Conservation (phyloP, 92 coral and sea anemone genomes). For the Zoanthus sociatus region DNA sequence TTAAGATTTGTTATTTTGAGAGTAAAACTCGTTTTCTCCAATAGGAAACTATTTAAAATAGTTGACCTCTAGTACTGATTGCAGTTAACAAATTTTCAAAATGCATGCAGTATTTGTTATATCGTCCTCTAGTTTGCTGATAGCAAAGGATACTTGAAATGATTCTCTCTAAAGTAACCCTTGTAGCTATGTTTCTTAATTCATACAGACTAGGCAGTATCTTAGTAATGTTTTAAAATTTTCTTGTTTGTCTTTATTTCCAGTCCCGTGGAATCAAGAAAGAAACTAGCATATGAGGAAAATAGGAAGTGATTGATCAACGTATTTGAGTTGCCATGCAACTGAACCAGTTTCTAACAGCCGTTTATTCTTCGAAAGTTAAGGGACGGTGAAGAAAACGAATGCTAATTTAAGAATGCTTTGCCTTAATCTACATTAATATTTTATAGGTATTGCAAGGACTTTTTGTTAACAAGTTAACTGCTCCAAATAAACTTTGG, state of each 20-base stretch:
- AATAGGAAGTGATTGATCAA: background rate
- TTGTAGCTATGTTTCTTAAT: background rate
- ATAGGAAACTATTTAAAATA: too few relatives aligned
- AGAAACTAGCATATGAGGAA: conserved; percentile 35
- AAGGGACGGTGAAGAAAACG: too few relatives aligned
- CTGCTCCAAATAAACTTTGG: background rate
- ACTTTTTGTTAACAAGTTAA: background rate
- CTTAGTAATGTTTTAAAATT: background rate
- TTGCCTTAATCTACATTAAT: background rate
- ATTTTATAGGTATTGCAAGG: background rate
- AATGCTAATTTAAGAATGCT: background rate
- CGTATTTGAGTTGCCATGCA: background rate
- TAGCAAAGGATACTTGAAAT: too few relatives aligned
- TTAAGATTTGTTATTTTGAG: too few relatives aligned
- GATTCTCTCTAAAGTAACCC: background rate
- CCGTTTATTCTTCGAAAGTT: background rate
- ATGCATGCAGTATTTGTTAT: too few relatives aligned
- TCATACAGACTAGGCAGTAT: background rate
- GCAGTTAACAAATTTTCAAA: too few relatives aligned
- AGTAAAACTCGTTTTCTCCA: too few relatives aligned
- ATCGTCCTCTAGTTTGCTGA: too few relatives aligned
- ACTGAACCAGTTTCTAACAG: background rate
- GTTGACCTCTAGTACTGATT: too few relatives aligned
- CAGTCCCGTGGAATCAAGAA: conserved; percentile 41
- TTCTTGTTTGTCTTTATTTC: background rate